Percentiles rank a stretch among this genome's conserved stretches.
Conservation (phyloP, 53 echinoderm and acorn worm genomes). For the Paracentrotus lividus region DNA sequence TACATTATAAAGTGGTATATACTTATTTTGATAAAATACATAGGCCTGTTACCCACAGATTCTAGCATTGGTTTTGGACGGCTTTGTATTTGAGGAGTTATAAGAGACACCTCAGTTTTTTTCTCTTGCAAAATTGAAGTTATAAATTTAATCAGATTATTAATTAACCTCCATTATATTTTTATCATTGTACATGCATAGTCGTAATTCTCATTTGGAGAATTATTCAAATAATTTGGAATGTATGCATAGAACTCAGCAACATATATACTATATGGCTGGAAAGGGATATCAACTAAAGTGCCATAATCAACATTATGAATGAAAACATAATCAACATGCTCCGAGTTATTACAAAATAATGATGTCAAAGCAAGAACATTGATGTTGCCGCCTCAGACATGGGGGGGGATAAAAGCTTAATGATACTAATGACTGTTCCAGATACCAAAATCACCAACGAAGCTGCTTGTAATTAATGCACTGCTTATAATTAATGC, state of each 20-base stretch:
- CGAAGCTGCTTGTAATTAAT: background rate
- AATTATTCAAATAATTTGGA: background rate
- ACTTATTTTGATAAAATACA: no score
- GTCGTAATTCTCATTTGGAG: background rate
- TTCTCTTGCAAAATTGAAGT: background rate
- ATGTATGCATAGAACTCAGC: background rate
- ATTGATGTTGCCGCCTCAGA: background rate
- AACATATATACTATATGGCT: background rate
- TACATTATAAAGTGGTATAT: background rate
- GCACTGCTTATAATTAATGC: background rate
- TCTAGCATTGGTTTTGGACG: background rate
- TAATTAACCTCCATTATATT: background rate
- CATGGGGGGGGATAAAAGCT: background rate
- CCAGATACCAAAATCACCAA: background rate
- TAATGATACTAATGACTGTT: conserved; percentile 10
- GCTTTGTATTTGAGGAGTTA: no score
- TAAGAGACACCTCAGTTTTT: background rate
- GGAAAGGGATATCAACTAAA: background rate
- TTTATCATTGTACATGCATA: background rate
- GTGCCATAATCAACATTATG: background rate
- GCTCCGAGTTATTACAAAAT: background rate
- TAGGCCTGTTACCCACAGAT: background rate
- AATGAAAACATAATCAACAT: background rate
- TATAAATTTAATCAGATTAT: background rate
- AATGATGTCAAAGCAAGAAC: background rate